phyloP scores from a whole-genome alignment of 2,888 invertebrate genomes.

The Eledone cirrhosa region DNA sequence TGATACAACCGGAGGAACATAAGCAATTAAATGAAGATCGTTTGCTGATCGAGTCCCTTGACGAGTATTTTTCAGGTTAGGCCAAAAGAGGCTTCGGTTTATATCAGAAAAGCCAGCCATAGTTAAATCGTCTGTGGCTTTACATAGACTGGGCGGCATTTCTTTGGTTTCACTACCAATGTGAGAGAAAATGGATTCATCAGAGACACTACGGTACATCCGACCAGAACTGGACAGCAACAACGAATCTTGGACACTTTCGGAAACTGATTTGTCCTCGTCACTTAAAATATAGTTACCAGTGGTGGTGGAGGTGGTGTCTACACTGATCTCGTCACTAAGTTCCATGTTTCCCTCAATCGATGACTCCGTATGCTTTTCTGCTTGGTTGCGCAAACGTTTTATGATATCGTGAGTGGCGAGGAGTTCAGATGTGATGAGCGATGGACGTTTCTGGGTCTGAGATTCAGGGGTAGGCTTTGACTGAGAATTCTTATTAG shows the following conservation, averaged over 20 bases:
- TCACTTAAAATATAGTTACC: not conserved
- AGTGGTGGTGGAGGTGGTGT: not conserved
- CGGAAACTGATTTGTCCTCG: not conserved
- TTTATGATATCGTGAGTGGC: constrained; percentile 14
- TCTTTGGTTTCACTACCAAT: not conserved
- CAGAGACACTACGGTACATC: not conserved
- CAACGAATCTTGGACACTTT: not conserved
- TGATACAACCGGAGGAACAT: not conserved
- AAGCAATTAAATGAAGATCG: not conserved
- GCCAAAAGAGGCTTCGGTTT: not conserved
- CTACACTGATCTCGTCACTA: not conserved
- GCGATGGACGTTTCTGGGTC: not conserved
- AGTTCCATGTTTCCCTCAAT: not conserved
- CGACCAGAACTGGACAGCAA: not conserved
- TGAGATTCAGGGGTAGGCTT: not conserved
- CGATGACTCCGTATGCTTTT: not conserved
- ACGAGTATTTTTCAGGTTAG: not conserved
- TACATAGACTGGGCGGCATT: not conserved
- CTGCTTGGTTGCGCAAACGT: not conserved
- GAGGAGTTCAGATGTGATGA: not conserved
- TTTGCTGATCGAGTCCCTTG: not conserved
- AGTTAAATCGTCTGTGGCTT: not conserved
- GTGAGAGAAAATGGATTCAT: constrained; percentile 10
- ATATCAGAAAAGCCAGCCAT: not conserved
- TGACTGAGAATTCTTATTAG: too few relatives aligned